phyloP scores from a whole-genome alignment of 2,888 invertebrate species.

The Drosophila ezoana region DNA sequence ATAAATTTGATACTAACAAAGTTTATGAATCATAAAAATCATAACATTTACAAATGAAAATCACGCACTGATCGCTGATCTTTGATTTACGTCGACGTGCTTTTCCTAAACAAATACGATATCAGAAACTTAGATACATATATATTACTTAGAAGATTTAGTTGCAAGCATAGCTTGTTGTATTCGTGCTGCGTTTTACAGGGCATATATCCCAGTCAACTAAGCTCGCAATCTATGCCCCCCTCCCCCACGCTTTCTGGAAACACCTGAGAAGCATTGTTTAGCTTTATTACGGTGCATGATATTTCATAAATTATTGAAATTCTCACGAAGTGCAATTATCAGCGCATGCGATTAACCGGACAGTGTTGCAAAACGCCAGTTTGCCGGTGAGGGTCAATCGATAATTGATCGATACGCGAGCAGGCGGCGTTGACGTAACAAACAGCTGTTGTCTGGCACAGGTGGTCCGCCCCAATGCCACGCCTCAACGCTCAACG shows the following conservation, averaged over 20 bases:
- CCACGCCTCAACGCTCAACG: not conserved
- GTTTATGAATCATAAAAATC: too few species aligned
- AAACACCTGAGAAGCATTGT: not conserved
- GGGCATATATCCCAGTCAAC: too few species aligned
- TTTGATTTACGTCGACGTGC: too few species aligned
- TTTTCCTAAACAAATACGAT: too few species aligned
- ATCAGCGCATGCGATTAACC: slow-evolving; percentile 15
- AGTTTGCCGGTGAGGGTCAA: not conserved
- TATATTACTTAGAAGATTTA: too few species aligned
- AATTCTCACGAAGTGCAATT: slow-evolving; percentile 39
- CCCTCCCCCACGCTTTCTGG: too few species aligned
- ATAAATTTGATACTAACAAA: too few species aligned
- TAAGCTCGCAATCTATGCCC: not conserved
- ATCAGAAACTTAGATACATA: too few species aligned
- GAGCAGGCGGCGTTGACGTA: slow-evolving; percentile 15
- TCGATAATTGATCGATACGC: slow-evolving; percentile 31
- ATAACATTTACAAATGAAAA: too few species aligned
- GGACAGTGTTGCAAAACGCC: slow-evolving; percentile 38
- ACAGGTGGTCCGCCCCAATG: slow-evolving; percentile 25
- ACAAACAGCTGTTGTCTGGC: slow-evolving; percentile 28
- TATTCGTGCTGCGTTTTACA: too few species aligned
- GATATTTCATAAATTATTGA: slow-evolving; percentile 29
- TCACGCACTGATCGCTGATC: too few species aligned
- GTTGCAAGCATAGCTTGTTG: too few species aligned
- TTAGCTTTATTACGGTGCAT: slow-evolving; percentile 3